phyloP scores from a whole-genome alignment of 2,797 vertebrate species.

The Takifugu rubripes region DNA sequence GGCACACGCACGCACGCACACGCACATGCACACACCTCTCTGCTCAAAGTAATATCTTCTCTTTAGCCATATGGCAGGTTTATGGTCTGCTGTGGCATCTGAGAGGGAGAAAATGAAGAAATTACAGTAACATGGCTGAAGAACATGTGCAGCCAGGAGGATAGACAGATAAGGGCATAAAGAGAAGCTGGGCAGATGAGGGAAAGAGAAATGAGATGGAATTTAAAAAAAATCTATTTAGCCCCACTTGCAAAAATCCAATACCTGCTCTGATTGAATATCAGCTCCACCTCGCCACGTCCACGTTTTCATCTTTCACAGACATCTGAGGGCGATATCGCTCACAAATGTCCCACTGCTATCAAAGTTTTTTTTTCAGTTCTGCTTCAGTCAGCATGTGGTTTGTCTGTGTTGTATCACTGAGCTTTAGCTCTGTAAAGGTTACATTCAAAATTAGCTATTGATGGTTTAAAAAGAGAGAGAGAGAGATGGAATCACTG shows the following conservation, averaged over 20 bases:
- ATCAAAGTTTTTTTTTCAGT: not conserved
- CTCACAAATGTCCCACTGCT: not conserved
- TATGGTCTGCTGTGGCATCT: conserved; percentile 1
- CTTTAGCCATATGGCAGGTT: conserved; percentile 13
- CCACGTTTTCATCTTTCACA: not conserved
- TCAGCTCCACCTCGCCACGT: conserved; percentile 7
- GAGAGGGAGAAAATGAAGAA: conserved; percentile 12
- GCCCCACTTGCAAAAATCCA: conserved; percentile 29
- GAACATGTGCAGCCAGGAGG: conserved; percentile 8
- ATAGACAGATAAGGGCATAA: conserved; percentile 7
- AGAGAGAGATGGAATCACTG: no score
- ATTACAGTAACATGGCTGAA: not conserved
- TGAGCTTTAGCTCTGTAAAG: no score
- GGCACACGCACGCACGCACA: conserved; percentile 9
- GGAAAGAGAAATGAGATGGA: conserved; percentile 9
- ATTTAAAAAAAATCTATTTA: conserved; percentile 21
- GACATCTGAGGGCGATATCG: not conserved
- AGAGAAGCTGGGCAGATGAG: conserved; percentile 6
- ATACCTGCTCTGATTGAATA: conserved; percentile 36
- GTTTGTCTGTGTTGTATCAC: no score
- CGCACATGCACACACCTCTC: conserved; percentile 12
- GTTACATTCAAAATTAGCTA: no score
- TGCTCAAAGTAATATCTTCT: conserved; percentile 23
- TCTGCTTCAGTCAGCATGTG: no score
- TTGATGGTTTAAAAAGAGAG: no score